phyloP scores from a whole-genome alignment of 1,140 invertebrate species.

The Melitaea cinxia region DNA sequence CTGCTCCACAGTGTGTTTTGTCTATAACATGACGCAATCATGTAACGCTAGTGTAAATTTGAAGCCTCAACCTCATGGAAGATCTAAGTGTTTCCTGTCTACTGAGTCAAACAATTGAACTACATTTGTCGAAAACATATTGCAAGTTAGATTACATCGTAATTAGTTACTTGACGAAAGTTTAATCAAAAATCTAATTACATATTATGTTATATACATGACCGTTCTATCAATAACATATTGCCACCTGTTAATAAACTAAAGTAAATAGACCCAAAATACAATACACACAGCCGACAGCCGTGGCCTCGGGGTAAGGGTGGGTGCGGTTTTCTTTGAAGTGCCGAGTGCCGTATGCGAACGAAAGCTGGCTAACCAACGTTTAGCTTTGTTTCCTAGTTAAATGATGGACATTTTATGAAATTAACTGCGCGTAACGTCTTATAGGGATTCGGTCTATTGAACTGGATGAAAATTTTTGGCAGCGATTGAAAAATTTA shows the following conservation, averaged over 20 bases:
- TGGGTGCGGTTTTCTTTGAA: conserved; percentile 67
- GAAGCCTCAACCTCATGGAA: too few relatives aligned
- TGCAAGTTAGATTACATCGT: not conserved
- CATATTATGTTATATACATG: too few relatives aligned
- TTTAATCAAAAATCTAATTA: not conserved
- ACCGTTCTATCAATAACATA: conserved; percentile 22
- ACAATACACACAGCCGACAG: conserved; percentile 58
- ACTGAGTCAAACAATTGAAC: too few relatives aligned
- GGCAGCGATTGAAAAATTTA: not conserved
- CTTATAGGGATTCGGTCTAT: conserved; percentile 20
- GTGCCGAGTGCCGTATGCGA: conserved; percentile 69
- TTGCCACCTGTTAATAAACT: conserved; percentile 32
- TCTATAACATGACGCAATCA: too few relatives aligned
- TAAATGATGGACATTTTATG: conserved; percentile 64
- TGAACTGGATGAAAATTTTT: not conserved
- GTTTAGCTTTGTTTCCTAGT: conserved; percentile 73
- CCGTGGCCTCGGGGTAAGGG: conserved; percentile 38
- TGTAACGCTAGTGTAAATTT: too few relatives aligned
- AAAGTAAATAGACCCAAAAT: conserved; percentile 48
- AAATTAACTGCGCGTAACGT: conserved; percentile 56
- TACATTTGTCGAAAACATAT: too few relatives aligned
- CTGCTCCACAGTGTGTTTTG: too few relatives aligned
- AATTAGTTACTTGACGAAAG: not conserved
- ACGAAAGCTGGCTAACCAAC: conserved; percentile 70
- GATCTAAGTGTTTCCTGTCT: too few relatives aligned